phyloP scores from a whole-genome alignment of 2,888 invertebrate genomes.

The Unio delphinus region DNA sequence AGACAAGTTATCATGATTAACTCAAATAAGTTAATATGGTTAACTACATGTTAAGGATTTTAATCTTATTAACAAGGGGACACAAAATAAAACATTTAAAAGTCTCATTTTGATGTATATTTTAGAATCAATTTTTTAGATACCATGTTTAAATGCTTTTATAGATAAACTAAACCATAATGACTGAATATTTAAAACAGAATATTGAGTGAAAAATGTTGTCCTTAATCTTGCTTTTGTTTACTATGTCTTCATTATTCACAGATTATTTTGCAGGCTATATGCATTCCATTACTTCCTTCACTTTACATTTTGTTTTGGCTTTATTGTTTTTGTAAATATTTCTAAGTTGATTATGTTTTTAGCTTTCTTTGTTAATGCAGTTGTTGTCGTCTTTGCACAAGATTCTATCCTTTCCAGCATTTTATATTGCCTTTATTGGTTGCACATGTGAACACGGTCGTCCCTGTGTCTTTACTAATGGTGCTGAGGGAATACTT shows the following conservation, averaged over 20 bases:
- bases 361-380: background rate
- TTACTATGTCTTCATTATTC: background rate
- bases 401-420: constrained; percentile 27
- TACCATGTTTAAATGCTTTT: too few relatives aligned
- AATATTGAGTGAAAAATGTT: too few relatives aligned
- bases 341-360: background rate
- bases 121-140: too few relatives aligned
- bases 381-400: background rate
- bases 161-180: too few relatives aligned
- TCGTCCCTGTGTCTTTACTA: constrained; percentile 67
- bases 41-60: too few relatives aligned
- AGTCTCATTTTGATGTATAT: too few relatives aligned
- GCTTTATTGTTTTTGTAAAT: constrained; percentile 2
- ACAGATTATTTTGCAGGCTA: constrained; percentile 6
- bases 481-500: constrained; percentile 93
- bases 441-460: constrained; percentile 40
- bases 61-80: too few relatives aligned
- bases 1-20: too few relatives aligned
- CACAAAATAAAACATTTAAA: too few relatives aligned
- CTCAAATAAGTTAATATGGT: too few relatives aligned
- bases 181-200: too few relatives aligned
- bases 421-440: constrained; percentile 47
- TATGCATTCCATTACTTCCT: constrained; percentile 10
- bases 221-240: constrained; percentile 1
- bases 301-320: constrained; percentile 14